Percentiles rank a stretch among this genome's conserved stretches.
Evolutionary conservation across 2,113 vertebrate species (phyloP).

Genomic region (Gobio gobio): DNA sequence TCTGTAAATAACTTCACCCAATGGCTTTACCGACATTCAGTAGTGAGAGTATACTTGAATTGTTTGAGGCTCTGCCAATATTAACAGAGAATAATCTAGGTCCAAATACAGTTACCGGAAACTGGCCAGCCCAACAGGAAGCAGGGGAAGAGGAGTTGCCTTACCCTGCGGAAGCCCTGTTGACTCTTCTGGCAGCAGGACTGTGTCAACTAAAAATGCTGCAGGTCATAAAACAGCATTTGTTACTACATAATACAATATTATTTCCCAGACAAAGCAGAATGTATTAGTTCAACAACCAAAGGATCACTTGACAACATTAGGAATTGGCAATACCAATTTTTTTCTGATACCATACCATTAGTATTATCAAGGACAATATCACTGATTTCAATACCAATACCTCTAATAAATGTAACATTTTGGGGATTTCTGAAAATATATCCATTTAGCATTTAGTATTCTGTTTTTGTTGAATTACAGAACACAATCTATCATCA

Average conservation of each 20-base stretch:
- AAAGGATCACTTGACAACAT: too few species aligned
- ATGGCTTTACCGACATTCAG: conserved; percentile 47
- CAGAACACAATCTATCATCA: not conserved
- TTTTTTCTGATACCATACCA: too few species aligned
- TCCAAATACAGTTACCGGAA: conserved; percentile 48
- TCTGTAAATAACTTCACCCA: conserved; percentile 38
- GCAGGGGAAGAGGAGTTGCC: conserved; percentile 41
- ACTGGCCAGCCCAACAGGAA: conserved; percentile 51
- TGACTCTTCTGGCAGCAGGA: conserved; percentile 24
- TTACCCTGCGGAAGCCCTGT: conserved; percentile 23
- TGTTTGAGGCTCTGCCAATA: conserved; percentile 65
- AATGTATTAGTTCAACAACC: not conserved
- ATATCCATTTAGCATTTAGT: too few species aligned
- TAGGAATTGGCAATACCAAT: too few species aligned
- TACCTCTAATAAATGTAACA: not conserved
- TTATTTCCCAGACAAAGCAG: not conserved
- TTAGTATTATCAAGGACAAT: not conserved
- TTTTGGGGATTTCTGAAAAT: not conserved
- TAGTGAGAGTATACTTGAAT: conserved; percentile 52
- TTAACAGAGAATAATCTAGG: conserved; percentile 51
- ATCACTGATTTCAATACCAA: not conserved
- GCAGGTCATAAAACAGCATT: not conserved
- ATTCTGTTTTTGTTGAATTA: too few species aligned
- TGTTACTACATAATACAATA: not conserved
- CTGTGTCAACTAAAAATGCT: conserved; percentile 3